Percentiles rank a stretch among this genome's conserved stretches.
Conservation (phyloP, 2,888 invertebrate genomes). For the Chaitophorus viminalis region DNA sequence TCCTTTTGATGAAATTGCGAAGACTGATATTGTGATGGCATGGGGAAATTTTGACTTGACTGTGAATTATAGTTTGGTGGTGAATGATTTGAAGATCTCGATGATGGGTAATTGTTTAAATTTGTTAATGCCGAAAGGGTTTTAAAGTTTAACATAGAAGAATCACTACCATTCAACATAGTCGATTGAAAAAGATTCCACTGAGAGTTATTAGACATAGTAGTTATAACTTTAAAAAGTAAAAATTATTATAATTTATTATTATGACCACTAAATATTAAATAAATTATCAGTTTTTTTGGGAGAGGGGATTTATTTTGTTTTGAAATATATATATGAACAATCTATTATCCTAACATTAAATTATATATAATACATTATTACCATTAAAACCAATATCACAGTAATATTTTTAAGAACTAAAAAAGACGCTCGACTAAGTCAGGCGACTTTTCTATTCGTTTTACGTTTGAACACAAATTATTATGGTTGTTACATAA, state of each 20-base stretch:
- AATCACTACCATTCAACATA: slow-evolving; percentile 59
- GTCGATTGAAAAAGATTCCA: slow-evolving; percentile 87
- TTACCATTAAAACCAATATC: slow-evolving; percentile 62
- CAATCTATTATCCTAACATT: slow-evolving; percentile 47
- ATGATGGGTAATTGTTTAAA: slow-evolving; percentile 50
- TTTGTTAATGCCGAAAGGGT: slow-evolving; percentile 56
- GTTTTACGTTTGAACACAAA: slow-evolving; percentile 61
- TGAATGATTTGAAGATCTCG: slow-evolving; percentile 57
- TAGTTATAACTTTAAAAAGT: slow-evolving; percentile 40
- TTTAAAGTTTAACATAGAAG: slow-evolving; percentile 58
- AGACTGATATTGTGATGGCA: slow-evolving; percentile 60
- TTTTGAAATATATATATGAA: slow-evolving; percentile 18
- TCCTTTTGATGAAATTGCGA: slow-evolving; percentile 60
- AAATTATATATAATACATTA: slow-evolving; percentile 58
- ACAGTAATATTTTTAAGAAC: slow-evolving; percentile 61
- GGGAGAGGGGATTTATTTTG: not conserved
- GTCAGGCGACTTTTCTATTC: slow-evolving; percentile 55
- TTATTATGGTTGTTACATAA: slow-evolving; percentile 61
- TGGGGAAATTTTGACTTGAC: slow-evolving; percentile 59
- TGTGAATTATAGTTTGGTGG: slow-evolving; percentile 60
- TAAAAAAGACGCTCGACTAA: slow-evolving; percentile 59
- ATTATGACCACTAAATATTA: slow-evolving; percentile 31
- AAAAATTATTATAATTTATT: slow-evolving; percentile 11
- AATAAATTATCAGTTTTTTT: slow-evolving; percentile 17
- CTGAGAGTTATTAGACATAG: slow-evolving; percentile 86